Conservation (phyloP, 2,888 invertebrate genomes). For the Ophion costatus region DNA sequence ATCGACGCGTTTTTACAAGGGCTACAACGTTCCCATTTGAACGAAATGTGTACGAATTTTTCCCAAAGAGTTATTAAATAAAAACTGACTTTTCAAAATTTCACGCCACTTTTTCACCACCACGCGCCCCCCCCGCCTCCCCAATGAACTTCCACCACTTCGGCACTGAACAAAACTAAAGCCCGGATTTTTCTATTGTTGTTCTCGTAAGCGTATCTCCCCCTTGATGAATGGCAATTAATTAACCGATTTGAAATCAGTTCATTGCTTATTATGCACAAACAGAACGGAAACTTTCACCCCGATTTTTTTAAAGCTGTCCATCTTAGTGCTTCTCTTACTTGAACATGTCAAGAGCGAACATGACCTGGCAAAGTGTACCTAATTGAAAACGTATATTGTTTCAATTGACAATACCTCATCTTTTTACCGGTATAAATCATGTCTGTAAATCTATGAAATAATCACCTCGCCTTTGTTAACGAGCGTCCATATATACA, state of each 20-base stretch:
- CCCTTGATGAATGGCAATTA: not conserved
- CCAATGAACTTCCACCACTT: no score
- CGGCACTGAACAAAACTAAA: no score
- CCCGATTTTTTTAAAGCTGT: not conserved
- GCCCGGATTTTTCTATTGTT: no score
- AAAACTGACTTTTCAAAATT: no score
- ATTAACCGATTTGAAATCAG: not conserved
- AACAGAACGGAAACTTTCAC: no score
- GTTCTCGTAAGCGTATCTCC: no score
- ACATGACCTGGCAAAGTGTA: not conserved
- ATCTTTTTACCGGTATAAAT: slow-evolving; percentile 24
- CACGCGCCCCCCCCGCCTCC: no score
- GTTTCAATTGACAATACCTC: slow-evolving; percentile 27
- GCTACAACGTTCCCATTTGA: no score
- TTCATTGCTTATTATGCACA: not conserved
- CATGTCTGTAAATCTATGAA: not conserved
- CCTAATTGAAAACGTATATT: slow-evolving; percentile 5
- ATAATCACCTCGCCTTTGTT: slow-evolving; percentile 24
- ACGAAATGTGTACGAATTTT: no score
- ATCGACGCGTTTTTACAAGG: no score
- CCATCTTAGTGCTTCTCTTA: not conserved
- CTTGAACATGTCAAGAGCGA: not conserved
- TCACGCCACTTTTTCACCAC: no score
- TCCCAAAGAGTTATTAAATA: no score
- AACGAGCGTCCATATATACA: not conserved